These are phyloP conservation scores for Timema podura DNA, from an alignment of 2,888 invertebrate species.

Conservation along the genomic window DNA sequence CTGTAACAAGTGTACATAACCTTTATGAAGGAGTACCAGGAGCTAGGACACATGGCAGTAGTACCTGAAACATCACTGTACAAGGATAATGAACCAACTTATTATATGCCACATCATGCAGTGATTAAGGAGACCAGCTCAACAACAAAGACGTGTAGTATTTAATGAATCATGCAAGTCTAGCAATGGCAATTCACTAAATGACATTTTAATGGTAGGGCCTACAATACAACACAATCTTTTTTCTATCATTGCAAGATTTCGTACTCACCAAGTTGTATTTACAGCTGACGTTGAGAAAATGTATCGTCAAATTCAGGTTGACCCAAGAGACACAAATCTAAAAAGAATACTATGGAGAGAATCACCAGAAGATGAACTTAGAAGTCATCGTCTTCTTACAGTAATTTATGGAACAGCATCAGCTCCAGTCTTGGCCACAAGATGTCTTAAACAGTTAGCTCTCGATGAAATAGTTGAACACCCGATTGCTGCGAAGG, in stretches of 20 bases:
- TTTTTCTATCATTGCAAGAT: neutral
- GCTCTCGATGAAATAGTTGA: neutral
- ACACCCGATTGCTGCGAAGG: neutral
- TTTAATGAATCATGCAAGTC: neutral
- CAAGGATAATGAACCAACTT: neutral
- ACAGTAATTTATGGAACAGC: conserved; percentile 17
- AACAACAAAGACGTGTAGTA: neutral
- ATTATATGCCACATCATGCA: neutral
- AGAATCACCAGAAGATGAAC: neutral
- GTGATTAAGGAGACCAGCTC: neutral
- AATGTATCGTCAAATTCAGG: conserved; percentile 11
- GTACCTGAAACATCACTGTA: neutral
- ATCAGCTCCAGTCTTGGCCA: neutral
- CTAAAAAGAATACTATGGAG: neutral
- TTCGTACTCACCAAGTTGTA: neutral
- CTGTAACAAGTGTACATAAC: neutral
- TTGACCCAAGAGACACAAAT: conserved; percentile 1
- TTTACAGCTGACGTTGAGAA: conserved; percentile 2
- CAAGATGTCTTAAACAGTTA: neutral
- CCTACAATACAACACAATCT: neutral
- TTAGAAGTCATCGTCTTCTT: neutral
- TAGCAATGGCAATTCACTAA: neutral
- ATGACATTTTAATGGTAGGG: neutral
- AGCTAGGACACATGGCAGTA: neutral
- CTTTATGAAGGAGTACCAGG: neutral